These are phyloP conservation scores for Cephonodes hylas DNA, from an alignment of 2,888 invertebrate genomes.

Conservation along the genomic window DNA sequence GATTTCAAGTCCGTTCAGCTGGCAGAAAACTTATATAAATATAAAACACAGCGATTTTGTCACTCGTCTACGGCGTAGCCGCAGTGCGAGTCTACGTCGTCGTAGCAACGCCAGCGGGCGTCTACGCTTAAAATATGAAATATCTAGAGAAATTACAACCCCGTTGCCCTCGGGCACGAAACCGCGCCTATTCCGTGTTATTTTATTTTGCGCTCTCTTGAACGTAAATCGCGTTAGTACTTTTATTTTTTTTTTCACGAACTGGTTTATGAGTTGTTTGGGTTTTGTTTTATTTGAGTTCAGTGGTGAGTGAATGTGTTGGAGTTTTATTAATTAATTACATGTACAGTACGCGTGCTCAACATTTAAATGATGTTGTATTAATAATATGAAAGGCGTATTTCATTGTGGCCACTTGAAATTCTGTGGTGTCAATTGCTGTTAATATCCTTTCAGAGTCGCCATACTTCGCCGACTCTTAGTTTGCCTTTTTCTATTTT, in stretches of 20 bases:
- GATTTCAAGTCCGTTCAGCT: not conserved
- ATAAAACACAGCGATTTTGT: slow-evolving; percentile 30
- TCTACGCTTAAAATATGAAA: slow-evolving; percentile 39
- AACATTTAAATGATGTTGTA: slow-evolving; percentile 8
- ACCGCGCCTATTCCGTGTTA: slow-evolving; percentile 74
- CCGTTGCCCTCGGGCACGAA: slow-evolving; percentile 59
- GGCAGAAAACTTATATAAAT: not conserved
- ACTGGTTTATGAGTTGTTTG: slow-evolving; percentile 56
- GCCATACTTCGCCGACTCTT: not conserved
- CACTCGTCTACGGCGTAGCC: slow-evolving; percentile 49
- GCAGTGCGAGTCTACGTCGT: slow-evolving; percentile 58
- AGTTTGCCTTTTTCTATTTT: not conserved
- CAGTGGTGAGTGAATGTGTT: slow-evolving; percentile 32
- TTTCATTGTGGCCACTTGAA: not conserved
- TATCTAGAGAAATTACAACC: slow-evolving; percentile 75
- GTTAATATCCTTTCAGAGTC: not conserved
- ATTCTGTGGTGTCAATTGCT: slow-evolving; percentile 8
- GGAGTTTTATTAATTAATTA: slow-evolving; percentile 37
- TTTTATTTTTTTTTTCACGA: slow-evolving; percentile 30
- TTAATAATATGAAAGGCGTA: not conserved
- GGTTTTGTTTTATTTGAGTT: slow-evolving; percentile 46
- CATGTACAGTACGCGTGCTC: slow-evolving; percentile 15
- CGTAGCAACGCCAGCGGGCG: slow-evolving; percentile 57
- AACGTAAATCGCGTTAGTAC: slow-evolving; percentile 43
- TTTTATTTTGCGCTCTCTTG: slow-evolving; percentile 78